Evolutionary conservation across 2,888 invertebrate species (phyloP).

Genomic region (Meteorus colon): DNA sequence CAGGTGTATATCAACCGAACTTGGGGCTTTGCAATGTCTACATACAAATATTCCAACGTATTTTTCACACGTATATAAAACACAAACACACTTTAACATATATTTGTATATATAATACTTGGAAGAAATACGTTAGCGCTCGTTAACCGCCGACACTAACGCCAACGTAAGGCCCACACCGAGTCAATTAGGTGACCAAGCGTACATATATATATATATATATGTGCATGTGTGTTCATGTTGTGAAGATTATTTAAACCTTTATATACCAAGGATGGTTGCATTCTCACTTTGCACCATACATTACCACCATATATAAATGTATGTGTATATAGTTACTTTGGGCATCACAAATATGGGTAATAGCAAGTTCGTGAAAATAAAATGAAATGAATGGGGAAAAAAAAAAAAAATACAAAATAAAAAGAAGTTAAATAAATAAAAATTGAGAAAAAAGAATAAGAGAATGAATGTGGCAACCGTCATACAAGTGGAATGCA

Average conservation of each 20-base stretch:
- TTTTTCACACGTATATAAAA: slow-evolving; percentile 20
- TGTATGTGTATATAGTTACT: not conserved
- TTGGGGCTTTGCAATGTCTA: slow-evolving; percentile 14
- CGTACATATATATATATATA: not conserved
- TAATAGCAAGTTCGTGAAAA: slow-evolving; percentile 6
- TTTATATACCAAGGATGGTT: not conserved
- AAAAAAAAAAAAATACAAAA: not conserved
- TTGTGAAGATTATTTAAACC: slow-evolving; percentile 41
- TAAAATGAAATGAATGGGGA: not conserved
- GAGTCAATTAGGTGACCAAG: slow-evolving; percentile 46
- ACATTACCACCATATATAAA: not conserved
- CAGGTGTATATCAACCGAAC: slow-evolving; percentile 36
- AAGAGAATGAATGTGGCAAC: not conserved
- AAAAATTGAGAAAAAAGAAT: slow-evolving; percentile 4
- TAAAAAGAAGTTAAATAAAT: not conserved
- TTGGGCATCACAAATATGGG: slow-evolving; percentile 18
- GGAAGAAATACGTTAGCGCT: slow-evolving; percentile 46
- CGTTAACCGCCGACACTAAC: slow-evolving; percentile 49
- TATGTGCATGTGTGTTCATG: slow-evolving; percentile 5
- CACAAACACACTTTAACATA: not conserved
- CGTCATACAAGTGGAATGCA: slow-evolving; percentile 29
- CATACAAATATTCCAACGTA: not conserved
- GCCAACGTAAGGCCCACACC: slow-evolving; percentile 48
- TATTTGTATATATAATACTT: slow-evolving; percentile 21
- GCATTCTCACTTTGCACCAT: not conserved